A percentile compares a stretch with the other conserved stretches of the same genome.
These are phyloP conservation scores for Galeopsomyia nigrocyanea DNA, from an alignment of 2,888 invertebrate genomes.

Conservation along the genomic window DNA sequence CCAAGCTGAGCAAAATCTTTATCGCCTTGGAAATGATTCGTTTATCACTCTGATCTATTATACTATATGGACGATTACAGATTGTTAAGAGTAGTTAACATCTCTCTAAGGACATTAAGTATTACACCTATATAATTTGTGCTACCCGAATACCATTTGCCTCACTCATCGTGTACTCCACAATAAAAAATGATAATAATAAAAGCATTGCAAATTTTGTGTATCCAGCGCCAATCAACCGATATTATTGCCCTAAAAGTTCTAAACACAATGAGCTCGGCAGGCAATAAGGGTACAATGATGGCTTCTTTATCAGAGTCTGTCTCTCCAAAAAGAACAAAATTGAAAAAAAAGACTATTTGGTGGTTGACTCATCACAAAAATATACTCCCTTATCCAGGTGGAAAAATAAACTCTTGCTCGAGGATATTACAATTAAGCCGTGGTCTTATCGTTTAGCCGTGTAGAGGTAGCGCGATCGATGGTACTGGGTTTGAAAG, in stretches of 20 bases:
- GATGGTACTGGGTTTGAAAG: conserved; percentile 21
- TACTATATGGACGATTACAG: conserved; percentile 20
- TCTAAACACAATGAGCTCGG: too few relatives aligned
- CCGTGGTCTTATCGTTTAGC: conserved; percentile 38
- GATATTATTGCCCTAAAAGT: too few relatives aligned
- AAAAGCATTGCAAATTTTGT: background rate
- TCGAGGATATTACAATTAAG: conserved; percentile 3
- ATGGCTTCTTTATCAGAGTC: too few relatives aligned
- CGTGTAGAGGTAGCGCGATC: conserved; percentile 13
- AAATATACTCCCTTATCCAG: conserved; percentile 29
- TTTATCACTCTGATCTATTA: conserved; percentile 7
- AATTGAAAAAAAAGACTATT: too few relatives aligned
- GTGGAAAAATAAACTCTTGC: conserved; percentile 31
- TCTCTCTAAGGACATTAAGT: conserved; percentile 37
- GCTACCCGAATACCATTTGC: conserved; percentile 36
- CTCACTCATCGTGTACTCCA: conserved; percentile 40
- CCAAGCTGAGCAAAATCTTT: conserved; percentile 21
- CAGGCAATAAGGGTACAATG: too few relatives aligned
- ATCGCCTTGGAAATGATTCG: conserved; percentile 24
- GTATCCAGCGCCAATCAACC: background rate
- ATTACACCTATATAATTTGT: conserved; percentile 37
- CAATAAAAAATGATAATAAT: conserved; percentile 40
- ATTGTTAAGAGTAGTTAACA: conserved; percentile 21
- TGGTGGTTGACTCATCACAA: conserved; percentile 19
- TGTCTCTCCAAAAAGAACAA: too few relatives aligned